A percentile compares a stretch with the other conserved stretches of the same genome.
Evolutionary conservation across 2,113 vertebrate species (phyloP).

Genomic region (Symphodus melops): DNA sequence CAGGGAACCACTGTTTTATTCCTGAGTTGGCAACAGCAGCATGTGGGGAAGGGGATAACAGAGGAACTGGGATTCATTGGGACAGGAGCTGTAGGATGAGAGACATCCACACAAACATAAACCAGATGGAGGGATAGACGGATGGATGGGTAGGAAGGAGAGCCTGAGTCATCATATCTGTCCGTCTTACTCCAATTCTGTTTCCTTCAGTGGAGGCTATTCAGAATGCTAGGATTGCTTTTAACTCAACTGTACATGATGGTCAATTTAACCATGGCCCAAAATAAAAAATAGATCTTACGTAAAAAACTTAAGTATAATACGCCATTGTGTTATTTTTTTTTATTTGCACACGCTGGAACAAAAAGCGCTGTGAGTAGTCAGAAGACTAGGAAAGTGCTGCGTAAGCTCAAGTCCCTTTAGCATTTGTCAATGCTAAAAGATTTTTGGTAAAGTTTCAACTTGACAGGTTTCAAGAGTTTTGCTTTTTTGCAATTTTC

Average conservation of each 20-base stretch:
- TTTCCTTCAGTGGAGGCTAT: constrained; percentile 15
- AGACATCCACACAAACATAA: constrained; percentile 75
- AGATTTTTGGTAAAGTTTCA: no score
- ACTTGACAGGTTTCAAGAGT: no score
- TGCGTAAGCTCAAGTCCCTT: no score
- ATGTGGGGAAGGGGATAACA: constrained; percentile 33
- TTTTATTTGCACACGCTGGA: neutral
- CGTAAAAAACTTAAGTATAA: neutral
- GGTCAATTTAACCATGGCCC: constrained; percentile 1
- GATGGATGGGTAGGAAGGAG: constrained; percentile 65
- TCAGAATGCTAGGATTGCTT: constrained; percentile 3
- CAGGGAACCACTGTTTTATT: constrained; percentile 38
- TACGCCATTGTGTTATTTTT: no score
- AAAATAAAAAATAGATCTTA: neutral
- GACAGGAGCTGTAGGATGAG: constrained; percentile 59
- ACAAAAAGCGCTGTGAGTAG: no score
- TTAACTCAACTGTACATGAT: constrained; percentile 14
- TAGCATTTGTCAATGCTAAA: no score
- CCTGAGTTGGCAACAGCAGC: constrained; percentile 46
- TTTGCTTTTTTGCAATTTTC: no score
- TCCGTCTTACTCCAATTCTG: constrained; percentile 15
- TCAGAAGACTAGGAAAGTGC: no score
- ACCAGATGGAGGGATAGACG: constrained; percentile 74
- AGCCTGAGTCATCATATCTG: constrained; percentile 69
- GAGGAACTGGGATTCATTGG: constrained; percentile 48